Base-by-base conservation (phyloP, 2,888 invertebrate species). In the Emesis furor region DNA sequence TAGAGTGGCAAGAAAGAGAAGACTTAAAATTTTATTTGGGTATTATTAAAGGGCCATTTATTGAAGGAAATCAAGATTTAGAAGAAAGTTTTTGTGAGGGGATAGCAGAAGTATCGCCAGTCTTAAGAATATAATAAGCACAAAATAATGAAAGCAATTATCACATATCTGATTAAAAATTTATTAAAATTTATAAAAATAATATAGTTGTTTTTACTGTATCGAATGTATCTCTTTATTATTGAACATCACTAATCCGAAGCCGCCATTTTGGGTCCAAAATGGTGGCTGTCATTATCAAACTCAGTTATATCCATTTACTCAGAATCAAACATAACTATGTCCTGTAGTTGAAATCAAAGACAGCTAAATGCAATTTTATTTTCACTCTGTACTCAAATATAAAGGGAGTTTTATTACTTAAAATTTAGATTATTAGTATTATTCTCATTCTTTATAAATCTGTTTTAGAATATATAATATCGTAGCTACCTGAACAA, bases 11-110 rank as follows among this genome's bases (percentile, higher is more conserved):
- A 81, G 79, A 81, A 72, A 85, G 72, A 76, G 81, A 88, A 78
- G 82, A 85, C 69, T 83, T 81, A 75, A 55, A 85, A 79, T 87
- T 85, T 87, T 88, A 87, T 73, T 83, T 82, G 69, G 65, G 42
- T 84, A 51, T 51, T 51, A 51, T 51, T 51, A 51, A 51, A 51
- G 51, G 12, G 51, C 1, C 51, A 80, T 80, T 85, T 59, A 51
- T 51, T 76, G 51, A 82, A 82, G 82, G 65, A 82, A 77, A 79
- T 80, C 65, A 77, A 84, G 77, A 84, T 42, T 71, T 71, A 71
- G 71, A 51, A 76, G 62, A 78, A 82, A 77, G 73, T 76, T 83
- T 81, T 75, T 73, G 81, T 78, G 76, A 81, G 80, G 76, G 79
- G 35, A 77, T 77, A 84, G 79, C 75, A 81, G 79, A 84, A 74